phyloP scores from a whole-genome alignment of 2,113 vertebrate species.

The Phalacrocorax brasilianus region DNA sequence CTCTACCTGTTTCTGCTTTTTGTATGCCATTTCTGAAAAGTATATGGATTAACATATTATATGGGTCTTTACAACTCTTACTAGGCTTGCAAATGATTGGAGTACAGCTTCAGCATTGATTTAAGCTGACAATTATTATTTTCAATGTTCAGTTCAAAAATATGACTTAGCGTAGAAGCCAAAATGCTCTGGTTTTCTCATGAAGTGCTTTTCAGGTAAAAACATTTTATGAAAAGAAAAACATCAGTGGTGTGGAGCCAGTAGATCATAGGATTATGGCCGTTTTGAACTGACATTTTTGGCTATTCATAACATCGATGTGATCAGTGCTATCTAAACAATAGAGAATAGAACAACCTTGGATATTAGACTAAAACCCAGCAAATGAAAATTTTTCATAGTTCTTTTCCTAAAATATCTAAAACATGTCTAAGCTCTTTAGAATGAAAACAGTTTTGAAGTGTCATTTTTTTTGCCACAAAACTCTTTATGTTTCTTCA shows the following conservation, averaged over 20 bases:
- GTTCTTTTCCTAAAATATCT: background rate
- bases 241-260: background rate
- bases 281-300: background rate
- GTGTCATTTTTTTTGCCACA: background rate
- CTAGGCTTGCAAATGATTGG: background rate
- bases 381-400: background rate
- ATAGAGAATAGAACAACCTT: background rate
- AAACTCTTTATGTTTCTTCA: background rate
- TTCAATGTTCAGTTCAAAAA: background rate
- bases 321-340: background rate
- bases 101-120: background rate
- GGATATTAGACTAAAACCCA: background rate
- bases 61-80: background rate
- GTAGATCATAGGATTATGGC: background rate
- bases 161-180: background rate
- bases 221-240: background rate
- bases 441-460: background rate
- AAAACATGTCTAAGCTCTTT: background rate
- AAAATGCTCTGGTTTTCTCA: background rate
- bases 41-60: background rate
- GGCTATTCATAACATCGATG: rapidly evolving
- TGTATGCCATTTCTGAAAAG: background rate
- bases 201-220: background rate
- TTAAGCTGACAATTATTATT: background rate
- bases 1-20: background rate